Evolutionary conservation across 2,113 vertebrate species (phyloP).

Genomic region (Noturus placidus): DNA sequence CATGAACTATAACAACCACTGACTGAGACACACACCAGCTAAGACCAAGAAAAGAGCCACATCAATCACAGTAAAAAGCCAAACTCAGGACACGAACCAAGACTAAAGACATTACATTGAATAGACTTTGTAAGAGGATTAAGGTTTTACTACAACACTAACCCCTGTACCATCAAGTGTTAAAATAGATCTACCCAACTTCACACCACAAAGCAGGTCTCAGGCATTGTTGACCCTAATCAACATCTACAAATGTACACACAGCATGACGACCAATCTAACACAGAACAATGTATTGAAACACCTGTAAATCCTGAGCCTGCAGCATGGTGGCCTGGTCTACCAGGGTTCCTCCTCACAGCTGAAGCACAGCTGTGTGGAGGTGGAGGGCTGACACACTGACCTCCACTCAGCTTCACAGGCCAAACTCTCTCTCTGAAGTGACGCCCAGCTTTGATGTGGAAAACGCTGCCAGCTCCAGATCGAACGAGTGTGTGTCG

Average conservation of each 20-base stretch:
- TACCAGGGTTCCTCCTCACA: background rate
- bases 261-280: background rate
- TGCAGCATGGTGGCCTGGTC: background rate
- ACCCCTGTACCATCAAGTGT: background rate
- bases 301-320: background rate
- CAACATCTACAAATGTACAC: background rate
- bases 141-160: background rate
- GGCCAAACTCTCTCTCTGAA: conserved; percentile 26
- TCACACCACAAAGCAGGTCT: background rate
- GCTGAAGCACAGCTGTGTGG: conserved; percentile 27
- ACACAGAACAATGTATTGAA: background rate
- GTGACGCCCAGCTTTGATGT: conserved; percentile 34
- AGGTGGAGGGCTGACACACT: background rate
- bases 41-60: background rate
- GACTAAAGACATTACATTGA: background rate
- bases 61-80: background rate
- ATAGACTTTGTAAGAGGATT: background rate
- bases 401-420: conserved; percentile 18
- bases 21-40: background rate
- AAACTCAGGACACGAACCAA: background rate
- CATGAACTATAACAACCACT: too few species aligned
- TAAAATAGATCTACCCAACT: background rate
- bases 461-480: conserved; percentile 15
- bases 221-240: background rate
- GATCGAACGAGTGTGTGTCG: background rate